Evolutionary conservation across 2,113 vertebrate genomes (phyloP), one percentile per base, ranked within the genome.

Genomic region (Stigmatopora nigra): DNA sequence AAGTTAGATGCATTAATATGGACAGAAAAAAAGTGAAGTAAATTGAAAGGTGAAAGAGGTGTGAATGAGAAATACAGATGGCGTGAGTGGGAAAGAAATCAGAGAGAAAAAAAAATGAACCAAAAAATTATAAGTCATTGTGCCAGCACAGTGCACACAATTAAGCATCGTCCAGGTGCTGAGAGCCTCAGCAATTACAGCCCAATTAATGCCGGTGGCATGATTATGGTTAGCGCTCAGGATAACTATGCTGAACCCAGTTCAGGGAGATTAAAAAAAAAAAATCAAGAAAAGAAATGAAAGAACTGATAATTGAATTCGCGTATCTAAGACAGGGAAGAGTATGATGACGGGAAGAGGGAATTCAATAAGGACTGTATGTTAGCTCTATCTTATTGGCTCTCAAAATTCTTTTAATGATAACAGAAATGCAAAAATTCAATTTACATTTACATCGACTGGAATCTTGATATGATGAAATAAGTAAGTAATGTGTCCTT

Each of bases 111-210:
- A 77, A 88, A 86, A 88, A 88, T 85, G 84, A 89, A 89, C 87
- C 87, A 86, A 88, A 61, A 90, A 88, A 89, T 89, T 82, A 90
- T 75, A 87, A 89, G 90, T 92, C 91, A 89, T 85, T 89, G 88
- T 89, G 88, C 84, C 89, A 85, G 87, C 83, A 89, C 87, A 89
- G 88, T 90, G 89, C 91, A 90, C 88, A 87, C 91, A 89, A 92
- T 92, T 92, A 90, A 91, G 87, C 91, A 90, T 90, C 82, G 83
- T 83, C 87, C 91, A 92, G 90, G 91, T 92, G 89, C 88, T 72
- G 84, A 87, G 87, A 91, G 87, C 82, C 81, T 75, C 81, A 15
- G 88, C 91, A 91, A 91, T 92, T 91, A 92, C 87, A 85, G 88
- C 79, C 86, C 87, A 90, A 91, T 92, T 92, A 90, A 91, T 90